Conservation (phyloP, 2,888 invertebrate species). For the Eupithecia inturbata region DNA sequence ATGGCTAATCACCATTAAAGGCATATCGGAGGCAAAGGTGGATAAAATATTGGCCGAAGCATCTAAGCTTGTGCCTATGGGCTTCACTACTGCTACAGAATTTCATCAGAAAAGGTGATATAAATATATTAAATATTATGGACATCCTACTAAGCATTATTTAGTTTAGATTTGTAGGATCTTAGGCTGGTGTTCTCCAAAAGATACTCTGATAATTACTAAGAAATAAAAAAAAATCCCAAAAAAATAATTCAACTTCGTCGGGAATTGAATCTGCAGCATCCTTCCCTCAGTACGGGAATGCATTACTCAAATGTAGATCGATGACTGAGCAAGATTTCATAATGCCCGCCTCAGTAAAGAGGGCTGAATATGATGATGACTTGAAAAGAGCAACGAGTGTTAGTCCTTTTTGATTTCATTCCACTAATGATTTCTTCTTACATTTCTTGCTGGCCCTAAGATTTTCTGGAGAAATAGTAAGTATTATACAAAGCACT, state of each 20-base stretch:
- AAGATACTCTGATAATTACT: not conserved
- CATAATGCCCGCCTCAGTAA: too few relatives aligned
- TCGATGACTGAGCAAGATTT: too few relatives aligned
- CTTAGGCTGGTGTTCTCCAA: not conserved
- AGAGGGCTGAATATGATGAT: not conserved
- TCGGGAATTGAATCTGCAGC: too few relatives aligned
- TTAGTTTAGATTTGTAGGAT: too few relatives aligned
- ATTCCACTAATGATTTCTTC: not conserved
- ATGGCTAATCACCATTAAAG: constrained; percentile 93
- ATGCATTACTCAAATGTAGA: too few relatives aligned
- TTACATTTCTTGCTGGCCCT: not conserved
- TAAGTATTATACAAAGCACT: not conserved
- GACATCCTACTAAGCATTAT: too few relatives aligned
- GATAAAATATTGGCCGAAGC: constrained; percentile 97
- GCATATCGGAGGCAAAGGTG: constrained; percentile 98
- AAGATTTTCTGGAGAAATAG: not conserved
- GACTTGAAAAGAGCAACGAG: not conserved
- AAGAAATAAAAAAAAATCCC: too few relatives aligned
- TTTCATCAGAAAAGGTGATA: constrained; percentile 93
- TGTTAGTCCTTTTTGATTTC: not conserved
- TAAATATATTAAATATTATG: not conserved
- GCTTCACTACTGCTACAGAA: constrained; percentile 98
- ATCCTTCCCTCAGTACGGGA: too few relatives aligned
- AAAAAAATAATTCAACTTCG: too few relatives aligned
- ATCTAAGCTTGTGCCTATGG: constrained; percentile 97